Evolutionary conservation across 1,140 invertebrate species (phyloP).

Genomic region (Ridgeia piscesae): DNA sequence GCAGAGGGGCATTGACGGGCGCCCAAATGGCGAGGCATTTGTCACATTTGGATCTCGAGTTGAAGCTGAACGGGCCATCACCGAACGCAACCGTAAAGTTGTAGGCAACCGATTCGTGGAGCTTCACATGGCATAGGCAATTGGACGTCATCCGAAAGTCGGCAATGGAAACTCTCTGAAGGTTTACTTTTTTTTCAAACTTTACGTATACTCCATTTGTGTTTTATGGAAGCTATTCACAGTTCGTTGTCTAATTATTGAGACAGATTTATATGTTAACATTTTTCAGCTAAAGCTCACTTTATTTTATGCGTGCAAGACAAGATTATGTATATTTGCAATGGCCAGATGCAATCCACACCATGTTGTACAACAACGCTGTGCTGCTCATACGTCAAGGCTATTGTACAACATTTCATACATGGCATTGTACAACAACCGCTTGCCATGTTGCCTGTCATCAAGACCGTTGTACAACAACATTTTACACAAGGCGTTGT

Average conservation of each 20-base stretch:
- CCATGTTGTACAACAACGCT: not conserved
- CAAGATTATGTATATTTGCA: not conserved
- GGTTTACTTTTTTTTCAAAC: not conserved
- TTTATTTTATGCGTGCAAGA: not conserved
- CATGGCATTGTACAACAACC: too few relatives aligned
- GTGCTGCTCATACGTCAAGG: not conserved
- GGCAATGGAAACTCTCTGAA: not conserved
- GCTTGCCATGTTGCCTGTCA: too few relatives aligned
- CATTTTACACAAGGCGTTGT: too few relatives aligned
- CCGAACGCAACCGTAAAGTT: constrained; percentile 61
- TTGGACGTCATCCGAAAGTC: not conserved
- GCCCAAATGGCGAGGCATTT: constrained; percentile 63
- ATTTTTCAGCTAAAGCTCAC: not conserved
- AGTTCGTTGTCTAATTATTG: not conserved
- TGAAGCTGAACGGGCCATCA: constrained; percentile 65
- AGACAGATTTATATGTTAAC: not conserved
- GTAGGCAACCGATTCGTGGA: constrained; percentile 66
- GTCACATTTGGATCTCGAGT: constrained; percentile 61
- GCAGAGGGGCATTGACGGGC: constrained; percentile 59
- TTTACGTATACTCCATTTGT: not conserved
- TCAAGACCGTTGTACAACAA: too few relatives aligned
- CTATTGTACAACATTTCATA: too few relatives aligned
- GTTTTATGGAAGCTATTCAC: not conserved
- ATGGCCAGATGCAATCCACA: not conserved
- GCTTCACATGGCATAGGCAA: constrained; percentile 46